phyloP scores from a whole-genome alignment of 2,113 vertebrate genomes.

The Grammomys dolichurus region DNA sequence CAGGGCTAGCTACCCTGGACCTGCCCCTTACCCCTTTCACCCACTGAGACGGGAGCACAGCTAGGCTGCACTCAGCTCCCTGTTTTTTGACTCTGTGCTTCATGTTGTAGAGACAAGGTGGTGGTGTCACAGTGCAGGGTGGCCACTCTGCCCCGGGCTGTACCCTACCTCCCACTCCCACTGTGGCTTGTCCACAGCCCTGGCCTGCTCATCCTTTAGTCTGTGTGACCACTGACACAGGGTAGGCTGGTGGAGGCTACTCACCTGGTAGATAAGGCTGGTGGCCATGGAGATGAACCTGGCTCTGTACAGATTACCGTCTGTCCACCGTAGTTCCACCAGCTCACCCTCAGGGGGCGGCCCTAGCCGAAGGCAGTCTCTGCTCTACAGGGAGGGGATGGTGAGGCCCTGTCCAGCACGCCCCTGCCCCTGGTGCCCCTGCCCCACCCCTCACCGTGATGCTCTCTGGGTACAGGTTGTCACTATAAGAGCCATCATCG shows the following conservation, averaged over 20 bases:
- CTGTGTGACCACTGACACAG: not conserved
- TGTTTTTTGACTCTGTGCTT: not conserved
- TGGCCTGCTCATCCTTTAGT: not conserved
- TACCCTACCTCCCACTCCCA: not conserved
- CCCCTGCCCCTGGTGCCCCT: not conserved
- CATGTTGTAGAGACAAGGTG: not conserved
- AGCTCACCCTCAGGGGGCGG: conserved; percentile 92
- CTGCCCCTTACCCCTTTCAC: not conserved
- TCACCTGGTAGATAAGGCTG: conserved; percentile 94
- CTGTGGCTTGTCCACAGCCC: not conserved
- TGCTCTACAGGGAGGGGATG: conserved; percentile 87
- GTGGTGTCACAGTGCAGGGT: not conserved
- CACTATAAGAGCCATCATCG: conserved; percentile 97
- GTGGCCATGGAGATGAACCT: conserved; percentile 92
- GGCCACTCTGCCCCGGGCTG: not conserved
- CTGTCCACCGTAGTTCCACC: conserved; percentile 90
- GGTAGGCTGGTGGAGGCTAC: not conserved
- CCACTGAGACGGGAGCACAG: not conserved
- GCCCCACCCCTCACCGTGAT: conserved; percentile 87
- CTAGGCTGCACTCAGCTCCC: too few relatives aligned
- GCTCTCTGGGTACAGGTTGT: conserved; percentile 97
- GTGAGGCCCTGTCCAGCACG: not conserved
- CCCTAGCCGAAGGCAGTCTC: conserved; percentile 92
- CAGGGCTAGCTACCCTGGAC: not conserved
- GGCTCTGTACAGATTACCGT: conserved; percentile 91